Evolutionary conservation across 2,797 vertebrate genomes (phyloP).

Genomic region (Alosa sapidissima): DNA sequence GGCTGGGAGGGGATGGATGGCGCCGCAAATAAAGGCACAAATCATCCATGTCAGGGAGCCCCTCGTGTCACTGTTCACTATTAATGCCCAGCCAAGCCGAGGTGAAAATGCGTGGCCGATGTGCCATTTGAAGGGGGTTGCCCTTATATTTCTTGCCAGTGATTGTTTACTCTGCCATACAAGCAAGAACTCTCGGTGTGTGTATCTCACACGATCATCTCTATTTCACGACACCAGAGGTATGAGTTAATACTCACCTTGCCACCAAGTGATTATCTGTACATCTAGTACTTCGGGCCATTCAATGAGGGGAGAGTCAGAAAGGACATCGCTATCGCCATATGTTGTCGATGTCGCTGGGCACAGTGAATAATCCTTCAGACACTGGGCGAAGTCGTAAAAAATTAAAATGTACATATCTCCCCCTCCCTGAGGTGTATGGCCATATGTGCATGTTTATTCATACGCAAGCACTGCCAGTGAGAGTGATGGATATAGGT

Average conservation of each 20-base stretch:
- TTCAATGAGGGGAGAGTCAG: not conserved
- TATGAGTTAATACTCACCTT: not conserved
- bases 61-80: not conserved
- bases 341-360: conserved; percentile 1
- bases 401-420: conserved; percentile 65
- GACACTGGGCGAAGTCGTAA: conserved; percentile 63
- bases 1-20: not conserved
- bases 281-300: not conserved
- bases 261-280: not conserved
- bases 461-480: conserved; percentile 55
- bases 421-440: conserved; percentile 65
- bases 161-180: not conserved
- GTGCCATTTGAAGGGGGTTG: not conserved
- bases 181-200: not conserved
- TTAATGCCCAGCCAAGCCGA: not conserved
- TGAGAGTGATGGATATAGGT: conserved; percentile 58
- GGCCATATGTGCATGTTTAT: conserved; percentile 71
- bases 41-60: not conserved
- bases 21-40: not conserved
- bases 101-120: not conserved
- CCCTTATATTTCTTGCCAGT: not conserved
- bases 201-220: not conserved
- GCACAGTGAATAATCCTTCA: conserved; percentile 59
- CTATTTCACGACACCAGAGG: not conserved
- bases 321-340: conserved; percentile 24